Conservation (phyloP, 2,113 vertebrate genomes). For the Oncorhynchus keta region DNA sequence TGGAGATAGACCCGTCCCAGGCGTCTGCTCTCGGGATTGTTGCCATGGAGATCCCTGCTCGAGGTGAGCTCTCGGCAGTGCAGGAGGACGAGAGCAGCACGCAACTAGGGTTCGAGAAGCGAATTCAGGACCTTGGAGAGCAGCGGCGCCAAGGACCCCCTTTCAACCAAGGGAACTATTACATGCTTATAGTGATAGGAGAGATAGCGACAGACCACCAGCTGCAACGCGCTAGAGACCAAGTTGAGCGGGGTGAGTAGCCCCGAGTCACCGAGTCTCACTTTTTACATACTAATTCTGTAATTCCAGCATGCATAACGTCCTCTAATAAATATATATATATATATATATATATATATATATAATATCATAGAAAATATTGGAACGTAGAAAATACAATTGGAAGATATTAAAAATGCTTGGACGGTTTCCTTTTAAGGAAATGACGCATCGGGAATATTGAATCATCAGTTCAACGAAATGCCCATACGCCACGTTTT, state of each 20-base stretch:
- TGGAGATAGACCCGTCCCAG: slow-evolving; percentile 82
- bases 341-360: too few relatives aligned
- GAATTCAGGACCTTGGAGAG: slow-evolving; percentile 66
- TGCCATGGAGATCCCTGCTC: slow-evolving; percentile 83
- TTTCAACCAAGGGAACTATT: slow-evolving; percentile 71
- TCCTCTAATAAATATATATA: too few relatives aligned
- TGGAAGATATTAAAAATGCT: too few relatives aligned
- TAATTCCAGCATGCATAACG: too few relatives aligned
- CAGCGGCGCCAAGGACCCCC: slow-evolving; percentile 54
- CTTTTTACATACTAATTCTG: background rate
- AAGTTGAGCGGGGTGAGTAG: slow-evolving; percentile 88
- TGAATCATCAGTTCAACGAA: background rate
- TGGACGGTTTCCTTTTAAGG: background rate
- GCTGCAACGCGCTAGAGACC: slow-evolving; percentile 77
- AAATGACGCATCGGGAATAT: background rate
- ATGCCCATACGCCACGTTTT: too few relatives aligned
- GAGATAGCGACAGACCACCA: slow-evolving; percentile 87
- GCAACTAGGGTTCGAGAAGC: slow-evolving; percentile 55
- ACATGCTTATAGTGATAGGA: slow-evolving; percentile 88
- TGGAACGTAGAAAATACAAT: too few relatives aligned
- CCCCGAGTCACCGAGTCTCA: too few relatives aligned
- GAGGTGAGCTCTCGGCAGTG: slow-evolving; percentile 67
- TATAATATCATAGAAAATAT: too few relatives aligned
- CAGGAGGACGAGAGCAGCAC: slow-evolving; percentile 68
- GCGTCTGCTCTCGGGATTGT: slow-evolving; percentile 70